These are phyloP conservation scores for Hemiprocne comata DNA, from an alignment of 2,113 vertebrate species.

Conservation along the genomic window DNA sequence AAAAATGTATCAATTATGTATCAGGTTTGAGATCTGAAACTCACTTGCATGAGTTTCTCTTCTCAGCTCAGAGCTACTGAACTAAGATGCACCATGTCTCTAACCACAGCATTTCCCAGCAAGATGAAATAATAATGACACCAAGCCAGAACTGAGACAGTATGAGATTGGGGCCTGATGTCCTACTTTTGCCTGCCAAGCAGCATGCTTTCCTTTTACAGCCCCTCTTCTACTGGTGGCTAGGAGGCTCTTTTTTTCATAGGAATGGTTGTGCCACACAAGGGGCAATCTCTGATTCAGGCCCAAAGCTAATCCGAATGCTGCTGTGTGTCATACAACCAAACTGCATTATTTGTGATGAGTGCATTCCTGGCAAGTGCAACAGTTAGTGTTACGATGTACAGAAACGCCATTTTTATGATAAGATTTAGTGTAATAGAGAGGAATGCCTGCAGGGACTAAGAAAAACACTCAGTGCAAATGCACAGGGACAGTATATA, in stretches of 20 bases:
- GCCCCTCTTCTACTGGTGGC: not conserved
- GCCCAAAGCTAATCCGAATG: not conserved
- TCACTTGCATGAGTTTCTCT: not conserved
- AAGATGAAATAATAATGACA: conserved; percentile 40
- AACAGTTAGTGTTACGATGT: not conserved
- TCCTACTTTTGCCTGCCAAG: not conserved
- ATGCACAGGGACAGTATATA: not conserved
- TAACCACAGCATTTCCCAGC: not conserved
- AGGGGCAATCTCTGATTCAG: not conserved
- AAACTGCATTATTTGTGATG: not conserved
- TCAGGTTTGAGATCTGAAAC: not conserved
- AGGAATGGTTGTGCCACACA: not conserved
- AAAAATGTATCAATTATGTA: not conserved
- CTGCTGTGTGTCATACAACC: not conserved
- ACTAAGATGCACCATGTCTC: not conserved
- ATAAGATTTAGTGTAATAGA: not conserved
- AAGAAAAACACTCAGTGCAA: not conserved
- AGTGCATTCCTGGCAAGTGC: not conserved
- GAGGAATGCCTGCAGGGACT: not conserved
- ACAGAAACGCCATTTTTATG: not conserved
- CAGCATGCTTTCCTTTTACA: not conserved
- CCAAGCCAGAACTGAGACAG: not conserved
- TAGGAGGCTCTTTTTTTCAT: not conserved
- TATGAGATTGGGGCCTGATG: not conserved
- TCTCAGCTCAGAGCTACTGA: not conserved